A percentile compares a stretch with the other conserved stretches of the same genome.
Conservation (phyloP, 2,888 invertebrate species). For the Germaria angustata region DNA sequence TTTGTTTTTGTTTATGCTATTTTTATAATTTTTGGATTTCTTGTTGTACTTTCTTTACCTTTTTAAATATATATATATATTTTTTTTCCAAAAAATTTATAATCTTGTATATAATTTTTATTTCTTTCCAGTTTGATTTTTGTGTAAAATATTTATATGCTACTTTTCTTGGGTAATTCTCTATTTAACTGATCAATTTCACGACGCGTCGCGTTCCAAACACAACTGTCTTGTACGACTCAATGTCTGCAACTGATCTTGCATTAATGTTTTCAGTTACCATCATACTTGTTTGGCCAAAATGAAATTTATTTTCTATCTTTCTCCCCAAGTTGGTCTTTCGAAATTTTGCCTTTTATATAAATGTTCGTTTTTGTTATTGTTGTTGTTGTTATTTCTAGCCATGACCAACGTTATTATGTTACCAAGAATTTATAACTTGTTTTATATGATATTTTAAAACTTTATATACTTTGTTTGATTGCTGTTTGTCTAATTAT, state of each 20-base stretch:
- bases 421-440: slow-evolving; percentile 15
- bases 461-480: background rate
- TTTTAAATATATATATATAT: slow-evolving; percentile 40
- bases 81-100: too few relatives aligned
- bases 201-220: slow-evolving; percentile 72
- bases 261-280: slow-evolving; percentile 74
- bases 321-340: slow-evolving; percentile 14
- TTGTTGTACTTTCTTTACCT: slow-evolving; percentile 53
- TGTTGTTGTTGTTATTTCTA: slow-evolving; percentile 6
- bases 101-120: slow-evolving; percentile 24
- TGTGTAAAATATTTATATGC: slow-evolving; percentile 54
- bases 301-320: slow-evolving; percentile 56
- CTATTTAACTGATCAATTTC: slow-evolving; percentile 54
- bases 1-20: slow-evolving; percentile 11
- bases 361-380: background rate
- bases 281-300: slow-evolving; percentile 72
- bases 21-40: slow-evolving; percentile 2
- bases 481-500: slow-evolving; percentile 8
- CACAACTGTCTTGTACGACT: slow-evolving; percentile 78
- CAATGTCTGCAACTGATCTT: slow-evolving; percentile 78
- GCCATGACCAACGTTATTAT: background rate
- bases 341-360: slow-evolving; percentile 1
- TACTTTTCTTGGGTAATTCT: slow-evolving; percentile 24
- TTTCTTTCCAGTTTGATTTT: slow-evolving; percentile 2
- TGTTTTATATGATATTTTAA: background rate